These are phyloP conservation scores for Ornithoptera priamus DNA, from an alignment of 2,888 invertebrate species.

Conservation along the genomic window DNA sequence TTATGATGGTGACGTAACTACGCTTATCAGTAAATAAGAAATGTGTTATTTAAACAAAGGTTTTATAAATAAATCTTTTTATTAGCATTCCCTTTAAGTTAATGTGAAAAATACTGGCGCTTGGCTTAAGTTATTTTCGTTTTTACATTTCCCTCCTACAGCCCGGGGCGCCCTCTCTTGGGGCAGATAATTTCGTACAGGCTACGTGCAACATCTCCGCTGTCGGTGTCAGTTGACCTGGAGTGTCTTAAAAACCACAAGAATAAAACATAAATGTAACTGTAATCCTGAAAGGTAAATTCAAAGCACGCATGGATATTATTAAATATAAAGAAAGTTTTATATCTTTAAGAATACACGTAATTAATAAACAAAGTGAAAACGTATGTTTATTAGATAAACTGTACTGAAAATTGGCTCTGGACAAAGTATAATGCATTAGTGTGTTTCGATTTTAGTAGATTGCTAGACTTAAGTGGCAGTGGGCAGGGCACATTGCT, in stretches of 20 bases:
- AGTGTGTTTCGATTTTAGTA: too few species aligned
- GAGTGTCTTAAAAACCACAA: conserved; percentile 49
- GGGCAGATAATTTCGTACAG: conserved; percentile 68
- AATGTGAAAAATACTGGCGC: conserved; percentile 55
- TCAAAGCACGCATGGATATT: conserved; percentile 9
- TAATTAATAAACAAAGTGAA: too few species aligned
- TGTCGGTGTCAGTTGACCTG: conserved; percentile 57
- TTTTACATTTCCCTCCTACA: conserved; percentile 65
- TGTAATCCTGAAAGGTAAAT: conserved; percentile 12
- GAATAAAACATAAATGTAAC: conserved; percentile 40
- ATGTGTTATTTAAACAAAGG: background rate
- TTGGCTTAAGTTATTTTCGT: conserved; percentile 68
- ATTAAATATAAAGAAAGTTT: background rate
- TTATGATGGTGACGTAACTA: too few species aligned
- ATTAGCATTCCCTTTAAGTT: conserved; percentile 43
- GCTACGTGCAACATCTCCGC: conserved; percentile 63
- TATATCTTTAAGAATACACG: background rate
- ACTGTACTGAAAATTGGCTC: conserved; percentile 53
- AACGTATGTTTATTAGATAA: conserved; percentile 52
- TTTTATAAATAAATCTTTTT: background rate
- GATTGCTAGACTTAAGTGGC: too few species aligned
- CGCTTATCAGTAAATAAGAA: background rate
- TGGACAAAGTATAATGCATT: too few species aligned
- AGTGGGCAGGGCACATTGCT: too few species aligned
- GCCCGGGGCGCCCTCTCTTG: conserved; percentile 57